A percentile compares a stretch with the other conserved stretches of the same genome.
Evolutionary conservation across 2,888 invertebrate species (phyloP).

Genomic region (Pimpla rufipes): DNA sequence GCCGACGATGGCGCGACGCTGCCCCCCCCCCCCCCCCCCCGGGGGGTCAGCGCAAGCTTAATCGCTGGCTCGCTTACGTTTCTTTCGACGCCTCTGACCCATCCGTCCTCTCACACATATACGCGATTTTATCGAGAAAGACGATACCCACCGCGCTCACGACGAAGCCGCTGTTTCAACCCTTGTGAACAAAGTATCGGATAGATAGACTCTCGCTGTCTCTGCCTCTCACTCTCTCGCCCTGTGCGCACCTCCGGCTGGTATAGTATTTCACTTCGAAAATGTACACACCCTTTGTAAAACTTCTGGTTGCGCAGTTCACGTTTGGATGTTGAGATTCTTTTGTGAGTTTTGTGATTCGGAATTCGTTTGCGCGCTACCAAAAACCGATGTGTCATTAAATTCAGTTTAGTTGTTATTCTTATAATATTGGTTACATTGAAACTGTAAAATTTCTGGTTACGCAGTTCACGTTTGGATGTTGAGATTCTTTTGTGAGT

Average conservation of each 20-base stretch:
- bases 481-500: no score
- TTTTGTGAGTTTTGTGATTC: no score
- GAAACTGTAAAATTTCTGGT: no score
- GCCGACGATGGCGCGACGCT: slow-evolving; percentile 66
- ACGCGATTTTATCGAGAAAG: slow-evolving; percentile 63
- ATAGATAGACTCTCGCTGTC: neutral
- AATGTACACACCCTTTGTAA: slow-evolving; percentile 12
- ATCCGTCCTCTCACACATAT: slow-evolving; percentile 5
- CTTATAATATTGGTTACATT: no score
- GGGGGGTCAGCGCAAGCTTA: slow-evolving; percentile 64
- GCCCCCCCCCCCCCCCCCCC: no score
- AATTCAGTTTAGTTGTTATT: no score
- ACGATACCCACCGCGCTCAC: slow-evolving; percentile 32
- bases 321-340: no score
- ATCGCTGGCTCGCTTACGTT: slow-evolving; percentile 78
- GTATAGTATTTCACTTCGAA: slow-evolving; percentile 16
- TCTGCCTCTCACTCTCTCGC: no score
- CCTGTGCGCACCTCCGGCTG: neutral
- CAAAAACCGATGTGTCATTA: no score
- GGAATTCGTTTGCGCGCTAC: no score
- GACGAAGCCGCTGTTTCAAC: slow-evolving; percentile 8
- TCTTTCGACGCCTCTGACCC: slow-evolving; percentile 63
- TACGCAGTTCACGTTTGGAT: no score
- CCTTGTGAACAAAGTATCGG: slow-evolving; percentile 38
- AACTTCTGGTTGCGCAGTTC: no score